A percentile compares a stretch with the other conserved stretches of the same genome.
Conservation (phyloP, 37 sponge, comb jelly and placozoan species). For the Halisarca cf. caerulea region DNA sequence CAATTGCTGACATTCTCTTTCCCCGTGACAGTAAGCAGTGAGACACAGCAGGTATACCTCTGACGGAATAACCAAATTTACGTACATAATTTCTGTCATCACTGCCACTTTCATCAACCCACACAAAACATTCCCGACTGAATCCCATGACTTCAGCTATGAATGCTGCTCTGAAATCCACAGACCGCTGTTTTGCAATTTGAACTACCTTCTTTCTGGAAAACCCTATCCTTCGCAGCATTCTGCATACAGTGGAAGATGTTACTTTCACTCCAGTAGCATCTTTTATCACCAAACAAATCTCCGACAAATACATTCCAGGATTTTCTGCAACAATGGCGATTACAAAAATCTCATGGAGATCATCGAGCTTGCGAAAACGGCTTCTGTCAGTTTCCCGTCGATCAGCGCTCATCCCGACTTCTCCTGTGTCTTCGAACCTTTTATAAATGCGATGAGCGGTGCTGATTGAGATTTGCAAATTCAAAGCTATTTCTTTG, state of each 20-base stretch:
- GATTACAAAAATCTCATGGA: neutral
- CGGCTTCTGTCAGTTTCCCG: neutral
- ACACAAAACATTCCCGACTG: neutral
- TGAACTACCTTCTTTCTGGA: slow-evolving; percentile 33
- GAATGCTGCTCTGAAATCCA: slow-evolving; percentile 10
- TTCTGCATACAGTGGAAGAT: slow-evolving; percentile 19
- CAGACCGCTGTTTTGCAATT: slow-evolving; percentile 11
- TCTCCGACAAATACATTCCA: slow-evolving; percentile 31
- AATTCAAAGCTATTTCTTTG: slow-evolving; percentile 23
- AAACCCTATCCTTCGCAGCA: slow-evolving; percentile 14
- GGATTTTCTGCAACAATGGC: slow-evolving; percentile 18
- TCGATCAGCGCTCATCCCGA: neutral
- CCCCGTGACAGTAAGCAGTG: neutral
- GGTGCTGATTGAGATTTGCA: slow-evolving; percentile 13
- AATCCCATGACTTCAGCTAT: slow-evolving; percentile 31
- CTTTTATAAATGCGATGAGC: neutral
- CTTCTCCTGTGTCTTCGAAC: slow-evolving; percentile 23
- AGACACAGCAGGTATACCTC: neutral
- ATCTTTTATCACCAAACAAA: neutral
- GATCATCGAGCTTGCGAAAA: neutral
- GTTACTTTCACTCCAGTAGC: neutral
- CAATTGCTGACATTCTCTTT: neutral
- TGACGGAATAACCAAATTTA: neutral
- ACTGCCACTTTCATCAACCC: neutral
- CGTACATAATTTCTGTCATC: neutral